Percentiles rank a stretch among this genome's conserved stretches.
phyloP scores from a whole-genome alignment of 2,797 vertebrate species.

The Hypotaenidia okinawae region DNA sequence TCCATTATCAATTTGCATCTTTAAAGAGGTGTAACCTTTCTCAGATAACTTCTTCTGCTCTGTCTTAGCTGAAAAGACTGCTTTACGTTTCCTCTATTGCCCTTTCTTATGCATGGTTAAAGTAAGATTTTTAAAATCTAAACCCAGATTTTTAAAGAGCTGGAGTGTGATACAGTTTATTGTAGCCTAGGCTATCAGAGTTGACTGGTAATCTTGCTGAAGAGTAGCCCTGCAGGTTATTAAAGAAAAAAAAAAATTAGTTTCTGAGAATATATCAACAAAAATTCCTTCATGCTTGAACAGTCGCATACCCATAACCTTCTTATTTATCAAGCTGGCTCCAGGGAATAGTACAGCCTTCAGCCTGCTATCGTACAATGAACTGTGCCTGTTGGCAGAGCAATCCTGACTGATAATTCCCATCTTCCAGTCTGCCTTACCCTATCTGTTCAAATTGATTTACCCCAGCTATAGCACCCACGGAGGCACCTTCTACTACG shows the following conservation, averaged over 20 bases:
- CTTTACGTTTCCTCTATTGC: constrained; percentile 65
- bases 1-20: constrained; percentile 73
- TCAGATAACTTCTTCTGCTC: constrained; percentile 63
- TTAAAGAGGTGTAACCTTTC: constrained; percentile 75
- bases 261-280: constrained; percentile 65
- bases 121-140: constrained; percentile 20
- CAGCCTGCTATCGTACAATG: neutral
- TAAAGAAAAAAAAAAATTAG: constrained; percentile 50
- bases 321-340: constrained; percentile 63
- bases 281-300: constrained; percentile 62
- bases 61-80: constrained; percentile 62
- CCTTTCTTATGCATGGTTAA: constrained; percentile 60
- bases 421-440: neutral
- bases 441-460: constrained; percentile 24
- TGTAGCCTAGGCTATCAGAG: constrained; percentile 24
- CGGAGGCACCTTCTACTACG: neutral
- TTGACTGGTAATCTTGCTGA: constrained; percentile 16
- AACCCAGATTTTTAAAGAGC: constrained; percentile 24
- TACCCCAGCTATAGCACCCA: neutral
- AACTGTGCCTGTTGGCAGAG: constrained; percentile 28
- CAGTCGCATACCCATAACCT: constrained; percentile 40
- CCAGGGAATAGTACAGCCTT: constrained; percentile 48
- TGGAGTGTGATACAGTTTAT: constrained; percentile 34
- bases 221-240: constrained; percentile 48
- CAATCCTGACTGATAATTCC: constrained; percentile 55